Evolutionary conservation across 2,888 invertebrate genomes (phyloP), one percentile per base, ranked within the genome.

Genomic region (Pteria penguin): DNA sequence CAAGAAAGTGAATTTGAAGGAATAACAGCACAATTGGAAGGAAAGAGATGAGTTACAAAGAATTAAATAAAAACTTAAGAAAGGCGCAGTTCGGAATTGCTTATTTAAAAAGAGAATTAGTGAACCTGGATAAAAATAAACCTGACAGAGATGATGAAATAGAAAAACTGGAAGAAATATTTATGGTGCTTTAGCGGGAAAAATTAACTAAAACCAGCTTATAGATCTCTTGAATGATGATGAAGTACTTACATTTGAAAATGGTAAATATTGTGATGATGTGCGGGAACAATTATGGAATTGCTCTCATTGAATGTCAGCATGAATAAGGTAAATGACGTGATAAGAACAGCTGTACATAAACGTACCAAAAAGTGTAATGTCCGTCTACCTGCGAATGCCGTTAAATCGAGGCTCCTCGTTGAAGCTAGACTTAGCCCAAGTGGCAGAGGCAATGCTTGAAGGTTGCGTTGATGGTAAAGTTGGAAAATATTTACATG

Each of bases 381-480:
- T 18, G 68, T 22, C 3, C 1, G 57, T 3, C 24, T 68, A 26
- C 68, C 68, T 1, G 27, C 29, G 2, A 57, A 29, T 11, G 31
- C 68, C 18, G 55, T 57, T 2, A 31, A 33, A 36, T 69, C 60
- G 2, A 31, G 76, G 5, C 14, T 76, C 0, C n/a, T 31, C 2
- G 31, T 54, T 14, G 76, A 76, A 55, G 76, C 62, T 8, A 8
- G 57, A 8, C 57, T 18, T 24, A 57, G 24, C 8, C 8, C 57
- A 57, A 18, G 24, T 57, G 22, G 57, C 57, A 22, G 24, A 57
- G 8, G 24, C 22, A 8, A 57, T 57, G 24, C 8, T 57, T 18
- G 57, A 18, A 18, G 57, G 57, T 57, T 11, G n/a, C 18, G 22
- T 22, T 18, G 8, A 18, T 24, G 24, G 18, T 24, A 22, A 57